Evolutionary conservation across 2,797 vertebrate species (phyloP).

Genomic region (Anniella stebbinsi): DNA sequence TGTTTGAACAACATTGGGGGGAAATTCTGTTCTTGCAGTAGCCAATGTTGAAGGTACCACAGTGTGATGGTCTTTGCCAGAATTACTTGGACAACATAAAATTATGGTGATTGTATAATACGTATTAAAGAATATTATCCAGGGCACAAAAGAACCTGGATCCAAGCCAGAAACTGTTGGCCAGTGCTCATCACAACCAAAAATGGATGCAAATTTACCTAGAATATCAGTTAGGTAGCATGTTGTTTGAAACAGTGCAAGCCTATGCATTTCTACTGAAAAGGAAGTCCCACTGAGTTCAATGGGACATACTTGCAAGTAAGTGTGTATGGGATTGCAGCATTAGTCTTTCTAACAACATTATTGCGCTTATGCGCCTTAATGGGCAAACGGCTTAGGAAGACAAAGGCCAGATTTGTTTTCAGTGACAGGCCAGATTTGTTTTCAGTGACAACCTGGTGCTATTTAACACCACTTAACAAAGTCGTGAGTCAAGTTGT

Average conservation of each 20-base stretch:
- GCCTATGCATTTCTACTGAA: background rate
- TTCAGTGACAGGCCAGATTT: accelerated
- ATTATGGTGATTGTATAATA: background rate
- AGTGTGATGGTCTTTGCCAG: background rate
- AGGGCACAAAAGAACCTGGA: no score
- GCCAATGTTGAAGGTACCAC: background rate
- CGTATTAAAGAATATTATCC: background rate
- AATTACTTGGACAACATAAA: conserved; percentile 1
- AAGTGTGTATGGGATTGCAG: background rate
- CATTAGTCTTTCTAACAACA: background rate
- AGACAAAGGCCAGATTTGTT: background rate
- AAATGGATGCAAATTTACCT: conserved; percentile 33
- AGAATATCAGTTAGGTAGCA: background rate
- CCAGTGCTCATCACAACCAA: conserved; percentile 27
- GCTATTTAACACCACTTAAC: background rate
- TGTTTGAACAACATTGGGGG: conserved; percentile 23
- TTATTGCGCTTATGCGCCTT: conserved; percentile 25
- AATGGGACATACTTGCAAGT: background rate
- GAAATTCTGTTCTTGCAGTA: background rate
- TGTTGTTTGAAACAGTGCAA: background rate
- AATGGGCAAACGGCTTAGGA: conserved; percentile 44
- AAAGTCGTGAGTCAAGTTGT: background rate
- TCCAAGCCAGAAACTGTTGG: conserved; percentile 5
- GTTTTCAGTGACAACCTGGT: accelerated
- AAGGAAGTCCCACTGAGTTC: background rate